phyloP scores from a whole-genome alignment of 2,888 invertebrate species.

The Macrophya annulata region DNA sequence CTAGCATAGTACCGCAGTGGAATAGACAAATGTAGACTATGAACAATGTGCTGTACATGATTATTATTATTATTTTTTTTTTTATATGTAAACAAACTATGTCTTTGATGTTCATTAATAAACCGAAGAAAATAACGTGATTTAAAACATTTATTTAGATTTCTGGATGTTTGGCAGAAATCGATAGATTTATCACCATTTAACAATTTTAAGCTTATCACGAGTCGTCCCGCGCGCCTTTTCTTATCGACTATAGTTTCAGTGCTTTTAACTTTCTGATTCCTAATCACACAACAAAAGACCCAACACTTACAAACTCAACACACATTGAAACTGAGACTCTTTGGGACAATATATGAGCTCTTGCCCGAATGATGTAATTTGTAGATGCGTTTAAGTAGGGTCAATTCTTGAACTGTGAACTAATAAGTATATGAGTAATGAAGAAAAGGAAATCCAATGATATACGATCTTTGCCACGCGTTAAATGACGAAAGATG shows the following conservation, averaged over 20 bases:
- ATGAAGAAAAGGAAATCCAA: conserved; percentile 58
- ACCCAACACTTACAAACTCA: not conserved
- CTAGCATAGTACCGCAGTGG: conserved; percentile 41
- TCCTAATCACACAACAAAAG: not conserved
- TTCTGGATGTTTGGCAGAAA: conserved; percentile 9
- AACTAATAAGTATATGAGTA: not conserved
- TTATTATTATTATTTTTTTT: conserved; percentile 70
- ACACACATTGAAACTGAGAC: not conserved
- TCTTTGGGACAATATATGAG: not conserved
- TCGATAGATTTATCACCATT: not conserved
- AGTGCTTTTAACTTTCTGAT: not conserved
- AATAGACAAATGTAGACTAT: conserved; percentile 65
- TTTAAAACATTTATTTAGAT: conserved; percentile 20
- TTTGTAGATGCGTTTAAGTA: conserved; percentile 7
- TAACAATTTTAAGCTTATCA: not conserved
- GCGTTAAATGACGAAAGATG: conserved; percentile 9
- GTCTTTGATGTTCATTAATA: conserved; percentile 74
- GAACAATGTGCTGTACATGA: conserved; percentile 62
- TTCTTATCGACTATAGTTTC: not conserved
- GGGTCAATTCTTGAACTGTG: not conserved
- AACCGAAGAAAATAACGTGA: conserved; percentile 67
- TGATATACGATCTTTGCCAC: conserved; percentile 14
- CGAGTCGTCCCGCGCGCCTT: not conserved
- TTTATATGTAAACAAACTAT: conserved; percentile 72
- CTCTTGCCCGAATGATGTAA: not conserved